Evolutionary conservation across 1,140 invertebrate species (phyloP).

Genomic region (Pissodes strobi): DNA sequence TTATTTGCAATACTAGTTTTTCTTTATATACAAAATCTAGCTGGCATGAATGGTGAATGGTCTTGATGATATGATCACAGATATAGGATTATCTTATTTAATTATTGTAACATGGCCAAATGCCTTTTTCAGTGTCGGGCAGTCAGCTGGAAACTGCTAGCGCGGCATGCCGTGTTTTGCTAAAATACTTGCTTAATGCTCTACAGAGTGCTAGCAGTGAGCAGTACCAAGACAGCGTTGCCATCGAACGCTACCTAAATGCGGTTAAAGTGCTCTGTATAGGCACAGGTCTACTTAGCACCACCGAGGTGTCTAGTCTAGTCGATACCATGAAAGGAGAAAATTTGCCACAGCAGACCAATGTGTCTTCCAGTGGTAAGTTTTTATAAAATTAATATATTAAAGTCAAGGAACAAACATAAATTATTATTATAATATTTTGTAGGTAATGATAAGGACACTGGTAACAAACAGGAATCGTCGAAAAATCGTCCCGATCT

Average conservation of each 20-base stretch:
- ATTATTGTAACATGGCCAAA: too few relatives aligned
- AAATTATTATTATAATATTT: too few relatives aligned
- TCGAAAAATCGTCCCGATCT: conserved; percentile 66
- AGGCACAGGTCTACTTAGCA: conserved; percentile 62
- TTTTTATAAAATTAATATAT: conserved; percentile 22
- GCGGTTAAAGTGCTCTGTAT: conserved; percentile 66
- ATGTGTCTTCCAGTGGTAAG: conserved; percentile 59
- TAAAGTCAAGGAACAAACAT: too few relatives aligned
- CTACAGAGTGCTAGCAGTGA: conserved; percentile 47
- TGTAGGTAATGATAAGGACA: conserved; percentile 61
- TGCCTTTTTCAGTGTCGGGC: conserved; percentile 50
- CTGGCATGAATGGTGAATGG: too few relatives aligned
- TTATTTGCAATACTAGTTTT: too few relatives aligned
- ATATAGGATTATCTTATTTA: too few relatives aligned
- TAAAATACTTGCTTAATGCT: conserved; percentile 51
- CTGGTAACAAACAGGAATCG: conserved; percentile 60
- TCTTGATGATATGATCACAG: too few relatives aligned
- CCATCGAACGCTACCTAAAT: conserved; percentile 57
- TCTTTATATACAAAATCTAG: too few relatives aligned
- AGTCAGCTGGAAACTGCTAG: conserved; percentile 53
- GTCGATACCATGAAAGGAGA: conserved; percentile 70
- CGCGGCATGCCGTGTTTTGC: conserved; percentile 51
- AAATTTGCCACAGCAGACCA: conserved; percentile 63
- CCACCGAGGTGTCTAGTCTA: conserved; percentile 65
- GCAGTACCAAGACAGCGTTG: conserved; percentile 44